Evolutionary conservation across 2,797 vertebrate genomes (phyloP).

Genomic region (Coilia nasus): DNA sequence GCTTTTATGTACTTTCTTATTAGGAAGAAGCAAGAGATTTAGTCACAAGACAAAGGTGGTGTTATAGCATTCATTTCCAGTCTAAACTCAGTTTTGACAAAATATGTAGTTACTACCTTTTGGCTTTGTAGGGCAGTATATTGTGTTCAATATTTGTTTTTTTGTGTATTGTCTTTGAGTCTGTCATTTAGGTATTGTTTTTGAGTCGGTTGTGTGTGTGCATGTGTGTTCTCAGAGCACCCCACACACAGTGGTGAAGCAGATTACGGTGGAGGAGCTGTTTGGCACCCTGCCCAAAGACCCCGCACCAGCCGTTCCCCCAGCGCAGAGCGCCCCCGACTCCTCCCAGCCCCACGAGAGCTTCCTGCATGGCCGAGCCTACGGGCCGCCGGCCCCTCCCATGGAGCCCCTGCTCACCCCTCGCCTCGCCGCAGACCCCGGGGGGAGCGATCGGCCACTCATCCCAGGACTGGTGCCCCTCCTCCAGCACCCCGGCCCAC

Average conservation of each 20-base stretch:
- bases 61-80: too few species aligned
- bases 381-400: slow-evolving; percentile 74
- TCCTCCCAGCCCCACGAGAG: slow-evolving; percentile 63
- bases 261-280: slow-evolving; percentile 96
- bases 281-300: slow-evolving; percentile 94
- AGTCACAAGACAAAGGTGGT: too few species aligned
- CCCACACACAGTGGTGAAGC: slow-evolving; percentile 84
- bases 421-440: slow-evolving; percentile 71
- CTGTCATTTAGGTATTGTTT: not conserved
- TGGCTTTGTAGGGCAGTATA: too few species aligned
- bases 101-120: too few species aligned
- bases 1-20: too few species aligned
- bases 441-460: slow-evolving; percentile 66
- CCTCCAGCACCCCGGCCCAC: slow-evolving; percentile 58
- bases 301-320: slow-evolving; percentile 65
- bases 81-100: too few species aligned
- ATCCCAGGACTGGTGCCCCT: slow-evolving; percentile 76
- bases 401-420: slow-evolving; percentile 76
- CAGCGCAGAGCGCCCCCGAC: slow-evolving; percentile 70
- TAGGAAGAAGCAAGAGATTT: too few species aligned
- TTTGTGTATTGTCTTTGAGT: not conserved
- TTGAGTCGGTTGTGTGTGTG: not conserved
- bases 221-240: slow-evolving; percentile 67
- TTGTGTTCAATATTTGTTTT: too few species aligned
- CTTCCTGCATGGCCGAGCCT: slow-evolving; percentile 72